Percentiles rank a stretch among this genome's conserved stretches.
Evolutionary conservation across 37 sponge, comb jelly and placozoan species (phyloP).

Genomic region (Beroe ovata): DNA sequence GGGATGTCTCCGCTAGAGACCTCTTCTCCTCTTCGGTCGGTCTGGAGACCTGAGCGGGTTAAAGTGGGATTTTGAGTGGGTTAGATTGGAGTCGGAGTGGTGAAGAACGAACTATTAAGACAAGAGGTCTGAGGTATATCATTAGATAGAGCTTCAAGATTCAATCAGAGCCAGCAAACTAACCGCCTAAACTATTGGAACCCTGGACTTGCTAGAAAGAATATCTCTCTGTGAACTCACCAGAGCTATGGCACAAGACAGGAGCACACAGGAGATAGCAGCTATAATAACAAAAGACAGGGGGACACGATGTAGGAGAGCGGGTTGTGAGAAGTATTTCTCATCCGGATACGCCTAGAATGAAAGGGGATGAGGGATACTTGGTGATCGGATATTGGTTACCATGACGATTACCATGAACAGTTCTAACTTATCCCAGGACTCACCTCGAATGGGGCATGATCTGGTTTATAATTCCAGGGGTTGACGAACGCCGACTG

Average conservation of each 20-base stretch:
- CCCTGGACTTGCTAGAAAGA: no score
- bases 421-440: neutral
- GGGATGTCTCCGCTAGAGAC: neutral
- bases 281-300: conserved; percentile 18
- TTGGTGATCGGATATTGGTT: neutral
- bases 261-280: conserved; percentile 14
- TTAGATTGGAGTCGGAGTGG: no score
- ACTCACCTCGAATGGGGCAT: conserved; percentile 34
- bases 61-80: no score
- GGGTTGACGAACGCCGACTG: conserved; percentile 65
- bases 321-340: conserved; percentile 51
- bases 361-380: neutral
- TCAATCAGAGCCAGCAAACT: no score
- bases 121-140: no score
- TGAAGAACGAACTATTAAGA: no score
- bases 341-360: conserved; percentile 41
- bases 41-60: conserved; percentile 29
- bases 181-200: no score
- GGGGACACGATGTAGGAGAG: conserved; percentile 20
- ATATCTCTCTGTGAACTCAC: no score
- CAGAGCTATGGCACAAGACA: conserved; percentile 20
- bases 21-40: conserved; percentile 52
- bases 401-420: neutral
- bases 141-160: no score
- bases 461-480: conserved; percentile 45